phyloP scores from a whole-genome alignment of 1,140 invertebrate genomes.

The Araneus ventricosus region DNA sequence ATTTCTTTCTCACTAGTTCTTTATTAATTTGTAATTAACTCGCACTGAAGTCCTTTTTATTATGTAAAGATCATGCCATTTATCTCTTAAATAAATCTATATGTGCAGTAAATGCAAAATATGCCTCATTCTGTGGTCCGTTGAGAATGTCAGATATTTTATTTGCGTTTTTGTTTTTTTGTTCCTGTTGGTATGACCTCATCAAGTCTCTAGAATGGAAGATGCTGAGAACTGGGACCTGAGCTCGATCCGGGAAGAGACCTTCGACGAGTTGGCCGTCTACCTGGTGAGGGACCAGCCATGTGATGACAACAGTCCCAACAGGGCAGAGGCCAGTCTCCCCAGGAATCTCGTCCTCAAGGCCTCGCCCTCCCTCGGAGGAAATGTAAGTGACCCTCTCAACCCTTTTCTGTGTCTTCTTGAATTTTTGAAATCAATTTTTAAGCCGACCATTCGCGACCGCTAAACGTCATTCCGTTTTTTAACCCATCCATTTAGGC shows the following conservation, averaged over 20 bases:
- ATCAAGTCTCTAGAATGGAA: slow-evolving; percentile 78
- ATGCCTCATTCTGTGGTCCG: too few species aligned
- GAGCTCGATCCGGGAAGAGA: slow-evolving; percentile 86
- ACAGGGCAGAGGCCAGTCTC: slow-evolving; percentile 93
- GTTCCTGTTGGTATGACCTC: neutral
- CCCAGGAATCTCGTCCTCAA: slow-evolving; percentile 95
- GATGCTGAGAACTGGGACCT: slow-evolving; percentile 82
- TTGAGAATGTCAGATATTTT: slow-evolving; percentile 6
- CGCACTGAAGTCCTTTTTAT: too few species aligned
- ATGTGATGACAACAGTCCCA: slow-evolving; percentile 82
- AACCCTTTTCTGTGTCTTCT: neutral
- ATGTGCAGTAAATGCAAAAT: too few species aligned
- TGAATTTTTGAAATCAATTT: neutral
- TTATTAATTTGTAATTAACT: too few species aligned
- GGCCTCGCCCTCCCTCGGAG: slow-evolving; percentile 88
- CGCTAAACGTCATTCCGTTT: too few species aligned
- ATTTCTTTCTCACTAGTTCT: too few species aligned
- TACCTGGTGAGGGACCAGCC: slow-evolving; percentile 95
- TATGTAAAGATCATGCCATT: too few species aligned
- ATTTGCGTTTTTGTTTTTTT: neutral
- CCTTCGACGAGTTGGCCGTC: slow-evolving; percentile 94
- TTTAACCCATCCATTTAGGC: too few species aligned
- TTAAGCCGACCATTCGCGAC: too few species aligned
- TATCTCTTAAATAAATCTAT: too few species aligned
- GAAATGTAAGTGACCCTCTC: slow-evolving; percentile 84